Evolutionary conservation across 2,888 invertebrate genomes (phyloP).

Genomic region (Harpalus rubripes): DNA sequence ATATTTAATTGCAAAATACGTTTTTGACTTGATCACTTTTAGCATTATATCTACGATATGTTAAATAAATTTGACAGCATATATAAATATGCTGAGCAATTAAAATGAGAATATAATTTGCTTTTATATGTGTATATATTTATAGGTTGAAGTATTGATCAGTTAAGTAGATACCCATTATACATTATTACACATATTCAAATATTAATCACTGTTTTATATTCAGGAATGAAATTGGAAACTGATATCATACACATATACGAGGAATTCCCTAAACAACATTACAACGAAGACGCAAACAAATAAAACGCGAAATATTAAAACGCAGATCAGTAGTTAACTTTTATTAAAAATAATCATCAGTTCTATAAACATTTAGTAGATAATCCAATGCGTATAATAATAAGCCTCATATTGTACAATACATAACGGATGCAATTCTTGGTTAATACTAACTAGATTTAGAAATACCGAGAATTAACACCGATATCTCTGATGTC

Average conservation of each 20-base stretch:
- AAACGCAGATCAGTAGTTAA: not conserved
- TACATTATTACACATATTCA: conserved; percentile 16
- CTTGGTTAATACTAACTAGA: no score
- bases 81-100: not conserved
- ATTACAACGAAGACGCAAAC: not conserved
- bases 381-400: no score
- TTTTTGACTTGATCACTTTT: no score
- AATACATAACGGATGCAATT: no score
- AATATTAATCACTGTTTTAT: conserved; percentile 26
- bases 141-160: conserved; percentile 9
- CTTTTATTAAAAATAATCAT: not conserved
- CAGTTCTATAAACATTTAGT: no score
- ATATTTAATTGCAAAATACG: no score
- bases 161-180: not conserved
- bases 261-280: not conserved
- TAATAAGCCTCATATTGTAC: no score
- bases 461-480: no score
- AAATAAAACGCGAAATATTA: not conserved
- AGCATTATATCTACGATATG: not conserved
- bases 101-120: not conserved
- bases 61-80: not conserved
- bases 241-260: not conserved
- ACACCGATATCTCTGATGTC: no score
- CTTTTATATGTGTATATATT: conserved; percentile 7
- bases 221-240: conserved; percentile 20